These are phyloP conservation scores for Mormyrus proboscirostris DNA, from an alignment of 2,797 vertebrate genomes.

Conservation along the genomic window DNA sequence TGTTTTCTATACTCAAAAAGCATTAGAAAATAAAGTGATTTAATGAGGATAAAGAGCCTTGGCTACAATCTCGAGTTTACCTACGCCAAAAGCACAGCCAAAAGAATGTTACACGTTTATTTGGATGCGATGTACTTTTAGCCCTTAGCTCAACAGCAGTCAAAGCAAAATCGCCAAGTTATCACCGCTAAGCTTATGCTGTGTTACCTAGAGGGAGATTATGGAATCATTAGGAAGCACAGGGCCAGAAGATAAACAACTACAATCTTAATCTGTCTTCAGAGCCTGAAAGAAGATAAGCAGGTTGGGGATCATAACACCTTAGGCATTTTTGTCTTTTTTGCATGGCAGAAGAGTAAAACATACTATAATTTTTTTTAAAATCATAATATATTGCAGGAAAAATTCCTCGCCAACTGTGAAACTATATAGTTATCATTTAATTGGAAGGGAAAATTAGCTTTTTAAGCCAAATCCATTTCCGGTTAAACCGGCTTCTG, in stretches of 20 bases:
- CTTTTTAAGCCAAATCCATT: neutral
- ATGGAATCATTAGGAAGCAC: neutral
- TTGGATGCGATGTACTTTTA: neutral
- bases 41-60: neutral
- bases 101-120: neutral
- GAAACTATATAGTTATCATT: neutral
- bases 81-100: neutral
- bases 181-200: neutral
- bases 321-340: neutral
- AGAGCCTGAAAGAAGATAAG: neutral
- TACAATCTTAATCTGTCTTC: neutral
- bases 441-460: neutral
- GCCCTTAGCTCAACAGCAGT: neutral
- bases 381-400: neutral
- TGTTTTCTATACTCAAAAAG: neutral
- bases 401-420: neutral
- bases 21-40: neutral
- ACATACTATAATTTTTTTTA: neutral
- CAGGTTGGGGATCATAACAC: neutral
- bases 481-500: neutral
- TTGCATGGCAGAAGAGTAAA: neutral
- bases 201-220: neutral
- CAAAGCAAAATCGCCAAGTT: neutral
- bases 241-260: neutral
- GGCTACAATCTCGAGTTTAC: neutral